A percentile compares a stretch with the other conserved stretches of the same genome.
phyloP scores from a whole-genome alignment of 2,113 vertebrate genomes.

The Tragulus kanchil region DNA sequence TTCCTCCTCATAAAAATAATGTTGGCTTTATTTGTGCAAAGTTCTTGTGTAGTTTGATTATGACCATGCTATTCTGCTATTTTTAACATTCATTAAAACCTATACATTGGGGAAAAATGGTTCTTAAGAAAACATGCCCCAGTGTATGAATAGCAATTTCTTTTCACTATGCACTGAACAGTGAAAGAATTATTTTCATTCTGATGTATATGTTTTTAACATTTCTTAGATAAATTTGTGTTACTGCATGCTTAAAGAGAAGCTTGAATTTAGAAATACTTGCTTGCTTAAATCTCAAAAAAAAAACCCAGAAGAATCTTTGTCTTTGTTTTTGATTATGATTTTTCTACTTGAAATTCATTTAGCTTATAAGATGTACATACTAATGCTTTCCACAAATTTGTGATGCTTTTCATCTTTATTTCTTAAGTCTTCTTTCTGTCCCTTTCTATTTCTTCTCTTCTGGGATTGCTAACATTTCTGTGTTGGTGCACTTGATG shows the following conservation, averaged over 20 bases:
- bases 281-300: slow-evolving; percentile 42
- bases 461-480: not conserved
- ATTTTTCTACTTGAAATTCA: not conserved
- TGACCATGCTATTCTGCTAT: not conserved
- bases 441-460: not conserved
- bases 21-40: not conserved
- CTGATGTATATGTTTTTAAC: slow-evolving; percentile 25
- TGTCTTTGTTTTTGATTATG: not conserved
- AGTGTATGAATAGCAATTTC: not conserved
- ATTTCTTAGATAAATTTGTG: slow-evolving; percentile 12
- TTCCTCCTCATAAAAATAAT: not conserved
- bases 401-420: not conserved
- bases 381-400: slow-evolving; percentile 19
- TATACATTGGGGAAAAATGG: not conserved
- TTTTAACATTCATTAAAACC: slow-evolving; percentile 14
- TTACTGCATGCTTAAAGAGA: slow-evolving; percentile 15
- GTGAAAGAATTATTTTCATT: slow-evolving; percentile 49
- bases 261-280: not conserved
- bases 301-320: not conserved
- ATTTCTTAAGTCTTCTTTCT: slow-evolving; percentile 2
- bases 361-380: not conserved
- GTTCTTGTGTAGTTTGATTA: not conserved
- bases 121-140: not conserved
- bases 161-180: not conserved
- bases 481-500: not conserved